Evolutionary conservation across 1,140 invertebrate genomes (phyloP).

Genomic region (Centruroides vittatus): DNA sequence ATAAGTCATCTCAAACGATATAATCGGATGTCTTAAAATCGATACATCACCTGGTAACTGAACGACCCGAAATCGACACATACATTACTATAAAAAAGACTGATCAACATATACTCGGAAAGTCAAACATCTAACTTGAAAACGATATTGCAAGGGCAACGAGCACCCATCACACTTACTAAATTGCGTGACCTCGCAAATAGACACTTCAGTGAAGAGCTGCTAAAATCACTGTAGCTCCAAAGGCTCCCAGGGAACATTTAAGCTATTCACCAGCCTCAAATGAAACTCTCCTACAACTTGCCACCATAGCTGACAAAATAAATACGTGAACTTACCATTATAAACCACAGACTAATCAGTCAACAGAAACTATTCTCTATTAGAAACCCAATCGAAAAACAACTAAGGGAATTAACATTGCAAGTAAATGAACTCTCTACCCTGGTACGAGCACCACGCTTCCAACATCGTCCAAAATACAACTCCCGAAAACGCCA

Average conservation of each 20-base stretch:
- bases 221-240: neutral
- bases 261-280: neutral
- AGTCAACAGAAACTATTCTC: neutral
- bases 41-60: neutral
- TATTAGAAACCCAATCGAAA: neutral
- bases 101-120: neutral
- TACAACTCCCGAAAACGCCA: neutral
- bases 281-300: neutral
- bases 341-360: neutral
- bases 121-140: neutral
- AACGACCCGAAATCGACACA: neutral
- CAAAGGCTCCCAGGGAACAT: neutral
- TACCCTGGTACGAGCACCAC: too few relatives aligned
- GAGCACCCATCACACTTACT: neutral
- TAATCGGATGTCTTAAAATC: neutral
- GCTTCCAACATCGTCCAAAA: neutral
- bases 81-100: neutral
- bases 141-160: neutral
- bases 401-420: too few relatives aligned
- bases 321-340: neutral
- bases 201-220: neutral
- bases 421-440: too few relatives aligned
- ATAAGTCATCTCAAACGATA: constrained; percentile 9
- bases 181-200: neutral
- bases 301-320: neutral